phyloP scores from a whole-genome alignment of 2,888 invertebrate genomes.

The Magallana nippona region DNA sequence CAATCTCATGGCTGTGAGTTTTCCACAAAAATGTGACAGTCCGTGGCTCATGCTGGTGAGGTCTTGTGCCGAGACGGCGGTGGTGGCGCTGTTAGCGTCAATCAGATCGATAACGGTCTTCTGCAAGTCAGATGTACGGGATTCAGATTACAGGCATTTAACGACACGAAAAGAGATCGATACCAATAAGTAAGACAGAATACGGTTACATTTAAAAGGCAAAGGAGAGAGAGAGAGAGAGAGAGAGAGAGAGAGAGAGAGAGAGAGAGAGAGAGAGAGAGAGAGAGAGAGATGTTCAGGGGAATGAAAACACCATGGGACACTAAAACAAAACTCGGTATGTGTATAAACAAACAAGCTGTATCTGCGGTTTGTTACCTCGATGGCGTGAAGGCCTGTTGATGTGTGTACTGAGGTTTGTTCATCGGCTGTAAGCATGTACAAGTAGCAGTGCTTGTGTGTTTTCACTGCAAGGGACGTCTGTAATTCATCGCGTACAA shows the following conservation, averaged over 20 bases:
- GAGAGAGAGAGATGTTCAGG: too few species aligned
- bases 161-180: too few species aligned
- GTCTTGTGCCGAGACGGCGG: background rate
- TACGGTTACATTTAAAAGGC: too few species aligned
- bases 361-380: background rate
- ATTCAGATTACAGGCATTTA: too few species aligned
- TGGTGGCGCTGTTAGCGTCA: constrained; percentile 13
- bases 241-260: too few species aligned
- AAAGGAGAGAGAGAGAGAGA: too few species aligned
- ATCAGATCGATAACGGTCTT: constrained; percentile 12
- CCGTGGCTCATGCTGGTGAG: constrained; percentile 24
- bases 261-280: too few species aligned
- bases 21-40: constrained; percentile 14
- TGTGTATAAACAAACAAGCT: too few species aligned
- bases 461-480: constrained; percentile 1
- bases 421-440: constrained; percentile 11
- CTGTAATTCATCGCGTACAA: background rate
- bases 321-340: too few species aligned
- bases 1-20: constrained; percentile 9
- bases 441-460: background rate
- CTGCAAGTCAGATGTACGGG: background rate
- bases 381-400: constrained; percentile 19
- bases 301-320: too few species aligned
- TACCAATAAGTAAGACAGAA: too few species aligned
- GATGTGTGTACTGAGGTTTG: constrained; percentile 7